Evolutionary conservation across 1,140 invertebrate species (phyloP).

Genomic region (Drosophila littoralis): DNA sequence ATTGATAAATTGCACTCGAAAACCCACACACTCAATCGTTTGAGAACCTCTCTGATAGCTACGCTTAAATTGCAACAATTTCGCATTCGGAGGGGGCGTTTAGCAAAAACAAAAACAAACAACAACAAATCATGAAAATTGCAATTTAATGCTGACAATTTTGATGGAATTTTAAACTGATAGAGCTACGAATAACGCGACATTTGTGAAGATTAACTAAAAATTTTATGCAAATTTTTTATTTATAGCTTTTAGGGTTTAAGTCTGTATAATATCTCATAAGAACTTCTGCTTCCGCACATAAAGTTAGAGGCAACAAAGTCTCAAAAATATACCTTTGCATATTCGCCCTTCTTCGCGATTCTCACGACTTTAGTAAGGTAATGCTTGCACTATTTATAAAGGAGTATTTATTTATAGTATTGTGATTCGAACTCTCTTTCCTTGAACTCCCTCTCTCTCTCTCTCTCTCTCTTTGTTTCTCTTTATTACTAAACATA

Average conservation of each 20-base stretch:
- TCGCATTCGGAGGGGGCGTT: constrained; percentile 24
- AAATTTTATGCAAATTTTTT: background rate
- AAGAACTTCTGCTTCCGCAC: too few species aligned
- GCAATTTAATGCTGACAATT: constrained; percentile 31
- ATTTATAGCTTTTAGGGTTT: background rate
- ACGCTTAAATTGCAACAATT: constrained; percentile 29
- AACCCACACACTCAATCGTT: constrained; percentile 29
- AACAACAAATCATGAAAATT: constrained; percentile 20
- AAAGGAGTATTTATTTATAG: too few species aligned
- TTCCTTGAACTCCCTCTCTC: too few species aligned
- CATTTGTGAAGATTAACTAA: background rate
- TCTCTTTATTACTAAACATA: too few species aligned
- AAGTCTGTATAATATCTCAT: too few species aligned
- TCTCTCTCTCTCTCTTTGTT: too few species aligned
- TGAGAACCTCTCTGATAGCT: constrained; percentile 13
- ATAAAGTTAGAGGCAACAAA: too few species aligned
- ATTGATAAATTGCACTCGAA: constrained; percentile 50
- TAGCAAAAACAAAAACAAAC: constrained; percentile 4
- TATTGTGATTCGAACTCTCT: too few species aligned
- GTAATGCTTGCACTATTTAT: too few species aligned
- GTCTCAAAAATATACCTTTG: too few species aligned
- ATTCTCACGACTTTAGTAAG: too few species aligned
- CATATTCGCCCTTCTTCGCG: too few species aligned
- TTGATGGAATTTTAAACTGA: constrained; percentile 19
- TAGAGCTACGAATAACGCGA: background rate